Evolutionary conservation across 2,888 invertebrate species (phyloP).

Genomic region (Platycnemis pennipes): DNA sequence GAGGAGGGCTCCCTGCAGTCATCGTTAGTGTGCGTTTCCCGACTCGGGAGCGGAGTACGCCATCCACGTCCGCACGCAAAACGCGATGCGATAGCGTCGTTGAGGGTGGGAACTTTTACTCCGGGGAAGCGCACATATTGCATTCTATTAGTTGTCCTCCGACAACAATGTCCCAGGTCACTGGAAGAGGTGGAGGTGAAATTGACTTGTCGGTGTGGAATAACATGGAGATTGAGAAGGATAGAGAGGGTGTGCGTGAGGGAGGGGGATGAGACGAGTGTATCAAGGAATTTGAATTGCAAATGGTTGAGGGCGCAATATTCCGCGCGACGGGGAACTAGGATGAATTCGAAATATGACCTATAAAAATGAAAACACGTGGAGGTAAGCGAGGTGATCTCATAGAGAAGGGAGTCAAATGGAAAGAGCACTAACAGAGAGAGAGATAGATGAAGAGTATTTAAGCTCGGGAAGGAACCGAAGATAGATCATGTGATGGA

Average conservation of each 20-base stretch:
- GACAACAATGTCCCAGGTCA: background rate
- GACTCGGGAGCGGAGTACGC: background rate
- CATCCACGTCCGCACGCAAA: background rate
- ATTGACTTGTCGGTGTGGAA: background rate
- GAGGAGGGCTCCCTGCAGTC: background rate
- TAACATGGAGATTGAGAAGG: background rate
- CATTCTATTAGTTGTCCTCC: background rate
- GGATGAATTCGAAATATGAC: background rate
- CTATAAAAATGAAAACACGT: background rate
- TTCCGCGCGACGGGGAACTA: background rate
- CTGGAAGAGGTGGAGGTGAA: background rate
- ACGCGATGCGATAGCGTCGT: too few relatives aligned
- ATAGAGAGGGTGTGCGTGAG: background rate
- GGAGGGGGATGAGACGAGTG: background rate
- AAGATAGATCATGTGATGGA: background rate
- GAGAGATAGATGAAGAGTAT: constrained; percentile 14
- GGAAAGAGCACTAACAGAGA: background rate
- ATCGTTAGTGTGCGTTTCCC: too few relatives aligned
- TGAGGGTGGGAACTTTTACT: background rate
- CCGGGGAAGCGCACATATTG: too few relatives aligned
- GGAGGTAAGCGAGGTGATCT: background rate
- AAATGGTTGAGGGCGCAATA: background rate
- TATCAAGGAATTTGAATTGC: constrained; percentile 24
- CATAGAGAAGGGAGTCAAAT: background rate
- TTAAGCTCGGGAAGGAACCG: background rate